Evolutionary conservation across 2,113 vertebrate genomes (phyloP).

Genomic region (Pterophyllum scalare): DNA sequence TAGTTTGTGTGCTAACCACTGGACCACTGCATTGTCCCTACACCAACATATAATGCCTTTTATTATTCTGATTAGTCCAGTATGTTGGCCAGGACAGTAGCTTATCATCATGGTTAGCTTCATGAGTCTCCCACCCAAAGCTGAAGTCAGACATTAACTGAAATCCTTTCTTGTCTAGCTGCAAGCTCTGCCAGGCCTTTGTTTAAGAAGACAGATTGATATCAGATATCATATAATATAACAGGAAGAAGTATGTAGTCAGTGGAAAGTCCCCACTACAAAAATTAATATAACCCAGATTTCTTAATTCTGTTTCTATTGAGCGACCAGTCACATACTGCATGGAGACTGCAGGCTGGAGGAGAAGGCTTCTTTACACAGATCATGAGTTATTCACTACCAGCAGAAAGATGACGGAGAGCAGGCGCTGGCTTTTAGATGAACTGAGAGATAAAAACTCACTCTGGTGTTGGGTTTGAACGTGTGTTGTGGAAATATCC

Average conservation of each 20-base stretch:
- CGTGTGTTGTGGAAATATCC: too few species aligned
- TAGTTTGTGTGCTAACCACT: too few species aligned
- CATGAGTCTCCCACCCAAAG: too few species aligned
- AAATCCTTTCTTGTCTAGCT: too few species aligned
- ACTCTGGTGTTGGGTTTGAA: neutral
- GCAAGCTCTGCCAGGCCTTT: neutral
- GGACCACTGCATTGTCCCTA: too few species aligned
- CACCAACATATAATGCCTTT: too few species aligned
- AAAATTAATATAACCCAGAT: conserved; percentile 17
- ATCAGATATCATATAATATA: neutral
- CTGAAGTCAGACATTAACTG: too few species aligned
- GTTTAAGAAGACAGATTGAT: neutral
- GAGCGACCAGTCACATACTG: neutral
- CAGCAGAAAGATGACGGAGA: neutral
- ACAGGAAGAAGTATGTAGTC: conserved; percentile 12
- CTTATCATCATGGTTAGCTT: too few species aligned
- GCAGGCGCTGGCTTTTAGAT: neutral
- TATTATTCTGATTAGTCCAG: too few species aligned
- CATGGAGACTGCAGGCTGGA: neutral
- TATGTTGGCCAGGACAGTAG: too few species aligned
- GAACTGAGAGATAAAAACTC: neutral
- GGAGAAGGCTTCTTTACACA: neutral
- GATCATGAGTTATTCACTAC: neutral
- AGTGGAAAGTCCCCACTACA: neutral
- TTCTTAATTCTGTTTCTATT: conserved; percentile 39